Evolutionary conservation across 2,113 vertebrate species (phyloP).

Genomic region (Antechinus flavipes): DNA sequence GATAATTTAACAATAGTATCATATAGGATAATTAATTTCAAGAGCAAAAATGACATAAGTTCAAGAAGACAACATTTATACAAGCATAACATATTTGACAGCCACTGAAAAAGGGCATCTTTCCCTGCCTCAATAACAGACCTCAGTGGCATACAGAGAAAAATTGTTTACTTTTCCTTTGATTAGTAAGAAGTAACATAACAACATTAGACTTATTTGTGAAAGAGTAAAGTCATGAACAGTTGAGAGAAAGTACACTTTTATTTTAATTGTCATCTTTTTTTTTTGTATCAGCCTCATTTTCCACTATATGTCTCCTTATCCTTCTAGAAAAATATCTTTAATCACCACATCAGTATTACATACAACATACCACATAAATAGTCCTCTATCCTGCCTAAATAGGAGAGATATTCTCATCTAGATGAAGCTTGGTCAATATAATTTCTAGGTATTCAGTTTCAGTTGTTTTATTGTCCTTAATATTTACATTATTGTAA

Average conservation of each 20-base stretch:
- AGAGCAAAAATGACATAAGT: not conserved
- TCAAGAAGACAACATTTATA: not conserved
- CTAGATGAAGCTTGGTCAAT: not conserved
- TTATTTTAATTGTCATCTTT: not conserved
- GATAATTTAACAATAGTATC: not conserved
- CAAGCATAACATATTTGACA: not conserved
- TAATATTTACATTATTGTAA: not conserved
- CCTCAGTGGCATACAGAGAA: not conserved
- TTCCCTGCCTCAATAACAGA: not conserved
- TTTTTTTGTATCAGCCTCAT: not conserved
- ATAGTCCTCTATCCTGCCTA: not conserved
- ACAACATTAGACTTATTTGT: not conserved
- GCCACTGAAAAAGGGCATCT: not conserved
- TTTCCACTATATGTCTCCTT: not conserved
- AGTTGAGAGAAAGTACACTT: not conserved
- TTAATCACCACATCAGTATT: not conserved
- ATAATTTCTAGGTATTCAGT: not conserved
- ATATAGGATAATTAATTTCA: not conserved
- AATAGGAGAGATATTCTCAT: not conserved
- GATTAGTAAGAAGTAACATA: not conserved
- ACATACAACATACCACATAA: not conserved
- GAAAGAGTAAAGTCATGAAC: not conserved
- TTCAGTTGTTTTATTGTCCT: not conserved
- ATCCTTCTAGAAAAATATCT: not conserved
- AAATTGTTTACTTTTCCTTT: not conserved